These are phyloP conservation scores for Agrotis clavis DNA, from an alignment of 2,888 invertebrate species.

Conservation along the genomic window DNA sequence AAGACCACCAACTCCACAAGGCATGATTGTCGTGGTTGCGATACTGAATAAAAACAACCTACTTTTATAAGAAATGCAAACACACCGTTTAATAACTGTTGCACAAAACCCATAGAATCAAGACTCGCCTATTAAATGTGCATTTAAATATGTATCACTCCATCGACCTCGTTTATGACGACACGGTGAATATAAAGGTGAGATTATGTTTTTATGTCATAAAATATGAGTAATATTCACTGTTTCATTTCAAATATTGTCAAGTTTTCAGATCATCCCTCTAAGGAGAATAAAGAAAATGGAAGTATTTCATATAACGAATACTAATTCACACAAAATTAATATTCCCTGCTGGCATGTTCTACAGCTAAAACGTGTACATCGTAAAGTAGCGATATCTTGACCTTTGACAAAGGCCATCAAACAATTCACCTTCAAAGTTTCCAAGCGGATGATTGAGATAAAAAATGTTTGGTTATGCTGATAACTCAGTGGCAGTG, in stretches of 20 bases:
- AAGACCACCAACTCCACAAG: neutral
- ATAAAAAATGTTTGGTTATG: conserved; percentile 50
- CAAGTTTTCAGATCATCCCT: neutral
- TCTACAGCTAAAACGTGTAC: neutral
- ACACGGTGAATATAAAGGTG: neutral
- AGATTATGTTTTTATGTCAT: neutral
- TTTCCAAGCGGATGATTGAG: conserved; percentile 36
- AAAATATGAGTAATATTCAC: neutral
- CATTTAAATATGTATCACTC: conserved; percentile 30
- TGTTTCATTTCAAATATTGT: neutral
- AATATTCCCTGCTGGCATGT: neutral
- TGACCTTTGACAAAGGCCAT: conserved; percentile 44
- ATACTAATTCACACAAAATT: neutral
- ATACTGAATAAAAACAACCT: neutral
- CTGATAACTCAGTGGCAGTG: conserved; percentile 63
- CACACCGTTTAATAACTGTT: neutral
- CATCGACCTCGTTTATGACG: conserved; percentile 12
- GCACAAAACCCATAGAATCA: neutral
- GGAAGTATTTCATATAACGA: neutral
- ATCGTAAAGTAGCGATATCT: conserved; percentile 15
- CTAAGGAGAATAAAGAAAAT: no score
- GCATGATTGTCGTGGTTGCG: conserved; percentile 5
- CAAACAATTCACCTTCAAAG: conserved; percentile 42
- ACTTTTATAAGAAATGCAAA: neutral
- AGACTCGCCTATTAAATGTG: conserved; percentile 12